Percentiles rank a stretch among this genome's conserved stretches.
phyloP scores from a whole-genome alignment of 1,140 invertebrate genomes.

The Leptonema lineaticorne region DNA sequence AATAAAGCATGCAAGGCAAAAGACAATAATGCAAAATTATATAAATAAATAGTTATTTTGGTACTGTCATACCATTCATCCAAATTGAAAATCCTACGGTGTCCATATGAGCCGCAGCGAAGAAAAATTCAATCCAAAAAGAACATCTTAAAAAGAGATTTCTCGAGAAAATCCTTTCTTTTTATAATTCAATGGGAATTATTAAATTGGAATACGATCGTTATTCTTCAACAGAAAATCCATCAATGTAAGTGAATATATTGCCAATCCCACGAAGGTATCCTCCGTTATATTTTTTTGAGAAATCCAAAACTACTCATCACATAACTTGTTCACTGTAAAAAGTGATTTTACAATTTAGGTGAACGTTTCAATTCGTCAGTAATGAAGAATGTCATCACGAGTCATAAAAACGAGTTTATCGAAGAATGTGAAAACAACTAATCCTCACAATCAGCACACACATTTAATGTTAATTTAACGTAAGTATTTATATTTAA shows the following conservation, averaged over 20 bases:
- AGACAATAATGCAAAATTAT: neutral
- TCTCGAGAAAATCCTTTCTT: conserved; percentile 16
- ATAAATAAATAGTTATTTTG: neutral
- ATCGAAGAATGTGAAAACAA: neutral
- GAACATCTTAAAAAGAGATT: neutral
- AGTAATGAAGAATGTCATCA: neutral
- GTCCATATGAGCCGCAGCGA: conserved; percentile 13
- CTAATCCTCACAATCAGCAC: conserved; percentile 6
- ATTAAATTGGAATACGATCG: neutral
- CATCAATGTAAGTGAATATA: neutral
- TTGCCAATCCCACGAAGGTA: neutral
- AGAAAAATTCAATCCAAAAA: conserved; percentile 2
- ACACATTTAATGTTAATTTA: neutral
- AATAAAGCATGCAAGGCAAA: conserved; percentile 2
- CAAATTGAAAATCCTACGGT: conserved; percentile 13
- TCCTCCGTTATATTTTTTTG: neutral
- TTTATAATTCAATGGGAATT: neutral
- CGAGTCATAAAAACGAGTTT: neutral
- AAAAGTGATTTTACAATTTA: neutral
- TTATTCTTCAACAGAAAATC: neutral
- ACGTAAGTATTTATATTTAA: too few relatives aligned
- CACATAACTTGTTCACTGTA: neutral
- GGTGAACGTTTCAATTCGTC: neutral
- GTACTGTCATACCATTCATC: conserved; percentile 21
- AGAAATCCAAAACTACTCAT: neutral